Evolutionary conservation across 2,797 vertebrate genomes (phyloP), one percentile per base, ranked within the genome.

Genomic region (Pogoniulus pusillus): DNA sequence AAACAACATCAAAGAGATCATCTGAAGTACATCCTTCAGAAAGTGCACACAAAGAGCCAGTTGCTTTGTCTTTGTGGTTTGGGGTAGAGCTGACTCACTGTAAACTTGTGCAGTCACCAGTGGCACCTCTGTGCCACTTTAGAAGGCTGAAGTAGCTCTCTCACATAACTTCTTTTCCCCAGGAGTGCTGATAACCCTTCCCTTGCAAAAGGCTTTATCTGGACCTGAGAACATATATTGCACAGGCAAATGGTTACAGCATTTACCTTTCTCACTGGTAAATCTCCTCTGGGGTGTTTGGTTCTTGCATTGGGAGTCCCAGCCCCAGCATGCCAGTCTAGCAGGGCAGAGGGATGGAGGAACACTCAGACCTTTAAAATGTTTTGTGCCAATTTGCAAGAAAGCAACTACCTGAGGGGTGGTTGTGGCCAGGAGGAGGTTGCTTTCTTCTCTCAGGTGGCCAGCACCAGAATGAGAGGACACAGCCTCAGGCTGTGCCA

Each of bases 161-260:
- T 76, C 8, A 41, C 0, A 2, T 83, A 0, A 0, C 7, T 53
- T 59, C 43, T 1, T 1, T 47, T 82, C 30, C 47, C 22, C 16
- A 34, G 32, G 24, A 78, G 32, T 34, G 75, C 65, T 77, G 72
- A 89, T 87, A 92, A 72, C 17, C 27, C 12, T 85, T 49, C 23
- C 27, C 19, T 76, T 54, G 35, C 27, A 64, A 45, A 66, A 77
- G n/a, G 30, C 70, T 82, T 89, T 66, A 63, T 59, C 47, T 81
- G 57, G 53, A 81, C 39, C 19, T 24, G 35, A 85, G 72, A 82
- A 62, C 7, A 39, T 9, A 2, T 41, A 58, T n/a, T 1, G 6
- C 64, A 43, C 3, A 10, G 47, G 15, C 63, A 83, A 60, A 23
- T n/a, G 22, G 11, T 72, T 60, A 59, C 24, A 72, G 76, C 43